Percentiles rank a stretch among this genome's conserved stretches.
Evolutionary conservation across 2,888 invertebrate genomes (phyloP).

Genomic region (Agonopterix alstromeriana): DNA sequence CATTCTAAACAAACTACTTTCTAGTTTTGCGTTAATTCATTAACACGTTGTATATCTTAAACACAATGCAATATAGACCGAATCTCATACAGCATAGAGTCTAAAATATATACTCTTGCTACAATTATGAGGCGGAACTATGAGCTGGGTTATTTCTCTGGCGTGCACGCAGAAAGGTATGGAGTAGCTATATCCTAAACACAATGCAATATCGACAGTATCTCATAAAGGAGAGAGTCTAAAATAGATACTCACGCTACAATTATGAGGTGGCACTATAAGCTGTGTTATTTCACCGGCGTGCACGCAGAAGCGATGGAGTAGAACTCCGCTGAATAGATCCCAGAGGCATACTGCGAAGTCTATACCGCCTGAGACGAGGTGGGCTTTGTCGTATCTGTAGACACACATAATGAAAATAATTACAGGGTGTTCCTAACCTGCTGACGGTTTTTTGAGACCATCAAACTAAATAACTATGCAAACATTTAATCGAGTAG

Average conservation of each 20-base stretch:
- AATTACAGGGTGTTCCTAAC: too few species aligned
- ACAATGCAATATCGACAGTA: conserved; percentile 34
- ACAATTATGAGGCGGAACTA: conserved; percentile 94
- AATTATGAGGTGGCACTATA: conserved; percentile 94
- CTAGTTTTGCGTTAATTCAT: too few species aligned
- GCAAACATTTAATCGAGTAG: too few species aligned
- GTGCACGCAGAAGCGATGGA: conserved; percentile 98
- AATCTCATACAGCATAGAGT: too few species aligned
- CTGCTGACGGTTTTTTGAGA: too few species aligned
- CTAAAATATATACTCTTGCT: too few species aligned
- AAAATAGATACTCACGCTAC: conserved; percentile 79
- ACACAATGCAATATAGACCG: conserved; percentile 35
- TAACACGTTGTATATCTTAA: too few species aligned
- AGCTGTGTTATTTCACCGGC: conserved; percentile 98
- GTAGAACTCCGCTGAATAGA: conserved; percentile 88
- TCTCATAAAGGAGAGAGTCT: too few species aligned
- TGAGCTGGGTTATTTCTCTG: conserved; percentile 92
- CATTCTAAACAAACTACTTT: too few species aligned
- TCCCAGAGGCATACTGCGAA: conserved; percentile 99
- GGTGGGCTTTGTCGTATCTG: conserved; percentile 88
- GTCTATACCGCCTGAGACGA: conserved; percentile 98
- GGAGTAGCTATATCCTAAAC: conserved; percentile 90
- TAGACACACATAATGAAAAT: neutral
- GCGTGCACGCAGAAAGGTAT: conserved; percentile 97
- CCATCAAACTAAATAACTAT: too few species aligned